Percentiles rank a stretch among this genome's conserved stretches.
phyloP scores from a whole-genome alignment of 2,113 vertebrate genomes.

The Thymallus thymallus region DNA sequence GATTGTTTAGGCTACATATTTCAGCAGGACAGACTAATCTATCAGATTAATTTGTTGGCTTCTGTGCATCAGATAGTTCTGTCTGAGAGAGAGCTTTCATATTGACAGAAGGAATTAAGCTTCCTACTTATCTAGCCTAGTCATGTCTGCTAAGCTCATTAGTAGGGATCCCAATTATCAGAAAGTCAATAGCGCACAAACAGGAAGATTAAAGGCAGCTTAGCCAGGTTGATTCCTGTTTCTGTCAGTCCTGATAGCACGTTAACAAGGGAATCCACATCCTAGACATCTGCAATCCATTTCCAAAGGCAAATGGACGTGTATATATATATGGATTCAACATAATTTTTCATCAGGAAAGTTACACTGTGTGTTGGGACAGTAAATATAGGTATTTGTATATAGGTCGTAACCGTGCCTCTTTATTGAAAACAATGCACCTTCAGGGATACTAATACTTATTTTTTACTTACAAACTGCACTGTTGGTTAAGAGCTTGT shows the following conservation, averaged over 20 bases:
- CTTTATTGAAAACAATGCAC: not conserved
- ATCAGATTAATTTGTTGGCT: conserved; percentile 76
- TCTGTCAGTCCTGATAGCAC: not conserved
- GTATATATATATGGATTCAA: not conserved
- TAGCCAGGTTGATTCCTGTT: conserved; percentile 58
- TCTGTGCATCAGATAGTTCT: conserved; percentile 79
- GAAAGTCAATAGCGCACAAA: conserved; percentile 84
- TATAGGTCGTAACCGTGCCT: not conserved
- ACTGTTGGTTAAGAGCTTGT: no score
- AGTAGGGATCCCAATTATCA: conserved; percentile 81
- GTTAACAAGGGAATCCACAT: not conserved
- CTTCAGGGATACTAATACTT: not conserved
- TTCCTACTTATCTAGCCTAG: conserved; percentile 78
- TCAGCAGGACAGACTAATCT: conserved; percentile 61
- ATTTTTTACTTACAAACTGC: no score
- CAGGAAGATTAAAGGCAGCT: conserved; percentile 67
- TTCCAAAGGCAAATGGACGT: not conserved
- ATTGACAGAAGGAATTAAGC: conserved; percentile 77
- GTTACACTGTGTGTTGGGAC: not conserved
- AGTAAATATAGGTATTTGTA: not conserved
- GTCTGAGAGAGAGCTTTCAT: conserved; percentile 78
- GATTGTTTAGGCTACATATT: conserved; percentile 35
- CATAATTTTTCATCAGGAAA: no score
- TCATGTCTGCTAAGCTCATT: conserved; percentile 85
- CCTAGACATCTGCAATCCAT: not conserved